Base-by-base conservation (phyloP, 2,113 vertebrate genomes). In the Aleadryas rufinucha region DNA sequence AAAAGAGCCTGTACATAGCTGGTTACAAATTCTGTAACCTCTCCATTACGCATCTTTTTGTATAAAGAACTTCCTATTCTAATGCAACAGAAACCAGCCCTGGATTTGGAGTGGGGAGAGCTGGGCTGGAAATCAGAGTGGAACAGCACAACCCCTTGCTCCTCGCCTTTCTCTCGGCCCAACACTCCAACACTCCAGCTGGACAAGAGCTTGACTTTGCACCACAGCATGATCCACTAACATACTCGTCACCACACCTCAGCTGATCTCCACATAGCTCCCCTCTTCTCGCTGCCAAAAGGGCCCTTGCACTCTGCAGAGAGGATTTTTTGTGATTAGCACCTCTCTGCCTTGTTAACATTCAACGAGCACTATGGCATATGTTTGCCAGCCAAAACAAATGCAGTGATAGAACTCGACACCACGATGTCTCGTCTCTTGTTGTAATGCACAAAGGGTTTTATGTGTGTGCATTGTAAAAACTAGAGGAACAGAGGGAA, bases 381-480 rank as follows among this genome's bases (percentile, higher is more conserved):
- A 31, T 19, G 28, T 26, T 60, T 88, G 53, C 27, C 66, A 88
- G 49, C 3, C 21, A 39, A 79, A 88, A 85, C 44, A 76, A 82
- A 76, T 4, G 27, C 70, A 64, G 42, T 16, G 44, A 54, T 17
- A 50, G 60, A 88, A 72, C 14, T 45, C 39, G 49, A 68, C 28
- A 75, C 57, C 22, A 3, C 4, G 1, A 28, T 3, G 0, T 39
- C 41, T 72, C 4, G 7, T 52, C 1, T 0, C 10, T n/a, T 12
- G 18, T 0, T 39, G 10, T 27, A 44, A 60, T 22, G 64, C 26
- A 52, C 37, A 63, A 24, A 33, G 24, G 16, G 39, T 42, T 90
- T 79, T 15, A 19, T 15, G 13, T 8, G 17, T 7, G 17, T 9
- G 14, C 1, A 0, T 7, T 19, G 6, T 26, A 31, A 64, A 82